Conservation (phyloP, 2,888 invertebrate genomes). For the Acheta domesticus region DNA sequence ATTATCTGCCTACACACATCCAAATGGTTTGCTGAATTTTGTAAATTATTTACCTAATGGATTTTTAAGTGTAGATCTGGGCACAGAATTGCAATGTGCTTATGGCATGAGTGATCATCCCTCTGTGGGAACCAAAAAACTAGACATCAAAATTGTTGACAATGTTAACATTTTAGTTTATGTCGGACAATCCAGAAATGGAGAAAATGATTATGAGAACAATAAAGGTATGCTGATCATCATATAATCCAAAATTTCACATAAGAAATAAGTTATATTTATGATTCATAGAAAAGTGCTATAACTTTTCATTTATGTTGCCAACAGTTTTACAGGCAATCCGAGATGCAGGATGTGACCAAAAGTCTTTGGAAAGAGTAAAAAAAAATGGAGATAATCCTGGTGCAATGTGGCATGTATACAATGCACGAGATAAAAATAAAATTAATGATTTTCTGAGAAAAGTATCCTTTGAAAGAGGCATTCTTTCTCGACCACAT, state of each 20-base stretch:
- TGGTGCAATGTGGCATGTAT: background rate
- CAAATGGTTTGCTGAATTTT: conserved; percentile 18
- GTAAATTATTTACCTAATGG: background rate
- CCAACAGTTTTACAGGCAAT: background rate
- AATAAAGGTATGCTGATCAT: background rate
- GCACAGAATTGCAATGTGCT: background rate
- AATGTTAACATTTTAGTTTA: background rate
- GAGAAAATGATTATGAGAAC: background rate
- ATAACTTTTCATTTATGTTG: background rate
- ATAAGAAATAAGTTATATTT: background rate
- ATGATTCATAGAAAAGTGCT: background rate
- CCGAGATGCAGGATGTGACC: background rate
- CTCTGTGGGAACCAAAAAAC: background rate
- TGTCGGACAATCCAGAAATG: background rate
- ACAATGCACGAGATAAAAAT: background rate
- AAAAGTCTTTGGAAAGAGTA: background rate
- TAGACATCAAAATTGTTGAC: background rate
- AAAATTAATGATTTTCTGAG: background rate
- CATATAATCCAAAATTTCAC: background rate
- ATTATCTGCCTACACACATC: background rate
- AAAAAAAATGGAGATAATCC: background rate
- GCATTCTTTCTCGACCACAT: background rate
- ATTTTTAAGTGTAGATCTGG: background rate
- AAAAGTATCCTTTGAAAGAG: background rate
- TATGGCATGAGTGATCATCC: background rate